Conservation (phyloP, 2,797 vertebrate species). For the Sarcoramphus papa region DNA sequence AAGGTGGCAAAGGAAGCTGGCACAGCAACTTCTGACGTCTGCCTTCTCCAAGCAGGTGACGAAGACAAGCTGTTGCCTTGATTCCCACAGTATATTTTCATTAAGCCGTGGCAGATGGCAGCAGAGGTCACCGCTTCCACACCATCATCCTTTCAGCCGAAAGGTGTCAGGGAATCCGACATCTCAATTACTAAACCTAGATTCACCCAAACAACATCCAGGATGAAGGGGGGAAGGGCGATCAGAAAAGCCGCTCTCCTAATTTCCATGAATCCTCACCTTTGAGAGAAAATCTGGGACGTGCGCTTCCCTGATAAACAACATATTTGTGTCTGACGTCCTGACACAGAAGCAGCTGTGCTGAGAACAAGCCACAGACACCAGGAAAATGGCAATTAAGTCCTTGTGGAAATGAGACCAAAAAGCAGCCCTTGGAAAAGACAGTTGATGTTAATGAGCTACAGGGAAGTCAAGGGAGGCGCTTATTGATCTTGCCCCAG, state of each 20-base stretch:
- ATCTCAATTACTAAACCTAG: slow-evolving; percentile 20
- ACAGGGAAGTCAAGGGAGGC: neutral
- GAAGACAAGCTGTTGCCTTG: slow-evolving; percentile 37
- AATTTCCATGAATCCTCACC: neutral
- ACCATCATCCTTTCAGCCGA: neutral
- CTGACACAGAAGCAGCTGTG: slow-evolving; percentile 22
- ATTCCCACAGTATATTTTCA: slow-evolving; percentile 54
- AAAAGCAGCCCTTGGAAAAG: neutral
- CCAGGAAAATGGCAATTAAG: neutral
- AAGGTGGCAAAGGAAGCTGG: slow-evolving; percentile 36
- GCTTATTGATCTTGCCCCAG: neutral
- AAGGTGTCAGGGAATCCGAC: slow-evolving; percentile 22
- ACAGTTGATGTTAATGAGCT: neutral
- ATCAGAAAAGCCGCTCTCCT: neutral
- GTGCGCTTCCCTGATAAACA: neutral
- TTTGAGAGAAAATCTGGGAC: neutral
- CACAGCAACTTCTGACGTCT: neutral
- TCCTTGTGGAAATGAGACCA: neutral
- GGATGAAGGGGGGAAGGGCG: neutral
- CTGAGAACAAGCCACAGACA: neutral
- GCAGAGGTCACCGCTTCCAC: slow-evolving; percentile 13
- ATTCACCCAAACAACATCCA: neutral
- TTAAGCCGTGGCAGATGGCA: slow-evolving; percentile 45
- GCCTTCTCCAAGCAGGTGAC: slow-evolving; percentile 9
- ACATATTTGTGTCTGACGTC: neutral